Evolutionary conservation across 2,888 invertebrate species (phyloP).

Genomic region (Cephus pulcher): DNA sequence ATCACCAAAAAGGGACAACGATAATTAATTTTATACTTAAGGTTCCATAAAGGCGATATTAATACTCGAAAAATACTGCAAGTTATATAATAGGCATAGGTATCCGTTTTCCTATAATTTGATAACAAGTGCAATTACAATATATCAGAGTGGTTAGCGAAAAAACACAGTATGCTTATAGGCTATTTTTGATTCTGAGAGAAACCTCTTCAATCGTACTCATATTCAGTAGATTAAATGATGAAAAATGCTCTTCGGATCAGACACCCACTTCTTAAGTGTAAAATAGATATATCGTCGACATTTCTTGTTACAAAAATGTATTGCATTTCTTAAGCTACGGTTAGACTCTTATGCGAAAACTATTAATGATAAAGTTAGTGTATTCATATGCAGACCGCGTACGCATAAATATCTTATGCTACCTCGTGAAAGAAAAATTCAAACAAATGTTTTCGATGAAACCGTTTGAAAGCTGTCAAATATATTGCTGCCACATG

Average conservation of each 20-base stretch:
- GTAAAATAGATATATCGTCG: background rate
- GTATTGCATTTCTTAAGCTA: background rate
- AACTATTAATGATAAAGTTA: background rate
- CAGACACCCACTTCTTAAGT: background rate
- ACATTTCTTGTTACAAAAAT: background rate
- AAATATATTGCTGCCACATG: background rate
- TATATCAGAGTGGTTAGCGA: background rate
- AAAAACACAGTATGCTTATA: background rate
- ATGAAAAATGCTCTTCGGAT: no score
- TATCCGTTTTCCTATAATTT: background rate
- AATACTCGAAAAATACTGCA: background rate
- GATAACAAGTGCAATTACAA: background rate
- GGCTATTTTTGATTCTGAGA: background rate
- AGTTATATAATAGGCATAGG: background rate
- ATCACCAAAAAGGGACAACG: background rate
- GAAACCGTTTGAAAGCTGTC: background rate
- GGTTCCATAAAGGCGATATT: background rate
- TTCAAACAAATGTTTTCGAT: background rate
- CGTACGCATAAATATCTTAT: background rate
- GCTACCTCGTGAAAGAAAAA: background rate
- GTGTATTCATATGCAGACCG: background rate
- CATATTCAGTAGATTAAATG: background rate
- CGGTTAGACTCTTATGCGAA: background rate
- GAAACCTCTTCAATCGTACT: background rate
- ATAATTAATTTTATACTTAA: background rate